These are phyloP conservation scores for Xestobium rufovillosum DNA, from an alignment of 2,888 invertebrate genomes.

Conservation along the genomic window DNA sequence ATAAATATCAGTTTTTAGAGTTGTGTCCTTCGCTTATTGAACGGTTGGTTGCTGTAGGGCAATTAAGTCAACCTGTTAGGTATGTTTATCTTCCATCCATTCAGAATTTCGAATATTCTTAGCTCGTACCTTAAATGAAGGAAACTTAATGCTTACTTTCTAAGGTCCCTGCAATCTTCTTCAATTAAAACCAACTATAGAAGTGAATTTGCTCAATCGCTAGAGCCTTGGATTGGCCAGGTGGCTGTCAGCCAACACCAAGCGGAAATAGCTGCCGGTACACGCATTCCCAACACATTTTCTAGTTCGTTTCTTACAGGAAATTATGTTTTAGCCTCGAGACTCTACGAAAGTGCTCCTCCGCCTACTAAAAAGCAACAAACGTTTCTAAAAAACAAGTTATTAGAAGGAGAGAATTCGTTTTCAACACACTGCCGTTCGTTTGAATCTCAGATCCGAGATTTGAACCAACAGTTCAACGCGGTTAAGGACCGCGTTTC, in stretches of 20 bases:
- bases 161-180: conserved; percentile 49
- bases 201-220: conserved; percentile 54
- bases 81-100: conserved; percentile 25
- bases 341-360: conserved; percentile 36
- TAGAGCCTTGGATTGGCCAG: conserved; percentile 54
- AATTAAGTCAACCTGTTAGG: conserved; percentile 55
- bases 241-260: conserved; percentile 41
- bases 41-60: conserved; percentile 56
- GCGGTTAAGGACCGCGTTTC: conserved; percentile 57
- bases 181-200: conserved; percentile 52
- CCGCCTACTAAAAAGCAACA: conserved; percentile 41
- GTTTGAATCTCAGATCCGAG: conserved; percentile 52
- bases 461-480: conserved; percentile 53
- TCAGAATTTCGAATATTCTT: conserved; percentile 1
- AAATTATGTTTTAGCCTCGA: conserved; percentile 28
- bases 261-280: conserved; percentile 40
- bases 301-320: neutral
- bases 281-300: conserved; percentile 10
- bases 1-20: conserved; percentile 67
- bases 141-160: conserved; percentile 11
- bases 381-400: conserved; percentile 37
- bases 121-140: neutral
- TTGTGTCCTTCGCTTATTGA: conserved; percentile 60
- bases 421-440: conserved; percentile 57
- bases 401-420: conserved; percentile 49